phyloP scores from a whole-genome alignment of 1,140 invertebrate genomes.

The Leptinotarsa lineolata region DNA sequence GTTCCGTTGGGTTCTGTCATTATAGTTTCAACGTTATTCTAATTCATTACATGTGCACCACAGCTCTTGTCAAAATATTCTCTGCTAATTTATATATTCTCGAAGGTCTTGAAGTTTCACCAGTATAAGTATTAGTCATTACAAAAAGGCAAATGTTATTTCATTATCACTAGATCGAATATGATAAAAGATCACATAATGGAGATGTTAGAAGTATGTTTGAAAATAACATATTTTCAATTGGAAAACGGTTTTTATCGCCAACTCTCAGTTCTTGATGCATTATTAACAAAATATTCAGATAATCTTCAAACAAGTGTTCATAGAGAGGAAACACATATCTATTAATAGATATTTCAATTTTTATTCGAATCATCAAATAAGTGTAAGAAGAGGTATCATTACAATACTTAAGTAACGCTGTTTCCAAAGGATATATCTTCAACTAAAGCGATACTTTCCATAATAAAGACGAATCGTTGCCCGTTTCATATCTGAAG shows the following conservation, averaged over 20 bases:
- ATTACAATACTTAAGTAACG: too few relatives aligned
- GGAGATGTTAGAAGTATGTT: neutral
- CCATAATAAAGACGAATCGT: neutral
- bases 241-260: neutral
- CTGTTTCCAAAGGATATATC: too few relatives aligned
- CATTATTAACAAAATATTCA: neutral
- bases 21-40: neutral
- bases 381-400: too few relatives aligned
- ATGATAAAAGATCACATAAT: neutral
- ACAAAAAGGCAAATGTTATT: neutral
- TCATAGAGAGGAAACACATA: too few relatives aligned
- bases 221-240: neutral
- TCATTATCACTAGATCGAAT: neutral
- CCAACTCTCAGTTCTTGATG: neutral
- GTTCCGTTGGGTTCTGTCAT: conserved; percentile 1
- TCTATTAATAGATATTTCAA: too few relatives aligned
- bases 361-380: too few relatives aligned
- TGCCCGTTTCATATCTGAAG: neutral
- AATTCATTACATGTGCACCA: neutral
- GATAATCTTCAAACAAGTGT: too few relatives aligned
- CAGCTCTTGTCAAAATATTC: neutral
- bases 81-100: neutral
- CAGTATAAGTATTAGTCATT: neutral
- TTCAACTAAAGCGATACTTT: too few relatives aligned
- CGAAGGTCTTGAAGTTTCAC: neutral